phyloP scores from a whole-genome alignment of 1,140 invertebrate species.

The Hyposmocoma kahamanoa region DNA sequence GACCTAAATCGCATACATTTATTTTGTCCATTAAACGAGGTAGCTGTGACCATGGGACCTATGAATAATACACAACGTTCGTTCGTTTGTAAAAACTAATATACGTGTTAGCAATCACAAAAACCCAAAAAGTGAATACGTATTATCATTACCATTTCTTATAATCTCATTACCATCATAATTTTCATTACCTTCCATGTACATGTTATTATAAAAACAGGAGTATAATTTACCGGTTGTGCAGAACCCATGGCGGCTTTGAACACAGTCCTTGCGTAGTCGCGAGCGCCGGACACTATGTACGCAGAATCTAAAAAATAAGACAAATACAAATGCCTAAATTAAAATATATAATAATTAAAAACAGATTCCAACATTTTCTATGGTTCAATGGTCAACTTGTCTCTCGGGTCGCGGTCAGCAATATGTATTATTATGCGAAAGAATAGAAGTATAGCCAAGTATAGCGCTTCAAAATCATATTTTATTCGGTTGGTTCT shows the following conservation, averaged over 20 bases:
- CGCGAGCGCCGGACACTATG: slow-evolving; percentile 70
- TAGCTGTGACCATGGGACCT: too few species aligned
- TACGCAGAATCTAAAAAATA: slow-evolving; percentile 70
- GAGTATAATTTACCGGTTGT: slow-evolving; percentile 63
- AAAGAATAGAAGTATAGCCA: too few species aligned
- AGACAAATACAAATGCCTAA: background rate
- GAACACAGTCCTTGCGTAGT: slow-evolving; percentile 69
- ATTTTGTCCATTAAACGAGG: too few species aligned
- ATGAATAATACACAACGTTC: too few species aligned
- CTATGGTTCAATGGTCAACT: background rate
- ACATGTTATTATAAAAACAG: background rate
- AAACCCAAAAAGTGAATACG: too few species aligned
- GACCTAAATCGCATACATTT: too few species aligned
- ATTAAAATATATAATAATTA: background rate
- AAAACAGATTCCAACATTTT: background rate
- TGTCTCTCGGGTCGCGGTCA: too few species aligned
- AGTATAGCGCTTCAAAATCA: background rate
- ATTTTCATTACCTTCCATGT: background rate
- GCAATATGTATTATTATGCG: too few species aligned
- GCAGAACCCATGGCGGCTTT: slow-evolving; percentile 68
- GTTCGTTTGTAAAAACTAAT: too few species aligned
- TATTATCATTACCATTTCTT: too few species aligned
- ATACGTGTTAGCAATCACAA: too few species aligned
- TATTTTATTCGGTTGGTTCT: background rate
- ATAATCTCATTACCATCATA: too few species aligned